A percentile compares a stretch with the other conserved stretches of the same genome.
Conservation (phyloP, 2,888 invertebrate species). For the Drosophila ustulata region DNA sequence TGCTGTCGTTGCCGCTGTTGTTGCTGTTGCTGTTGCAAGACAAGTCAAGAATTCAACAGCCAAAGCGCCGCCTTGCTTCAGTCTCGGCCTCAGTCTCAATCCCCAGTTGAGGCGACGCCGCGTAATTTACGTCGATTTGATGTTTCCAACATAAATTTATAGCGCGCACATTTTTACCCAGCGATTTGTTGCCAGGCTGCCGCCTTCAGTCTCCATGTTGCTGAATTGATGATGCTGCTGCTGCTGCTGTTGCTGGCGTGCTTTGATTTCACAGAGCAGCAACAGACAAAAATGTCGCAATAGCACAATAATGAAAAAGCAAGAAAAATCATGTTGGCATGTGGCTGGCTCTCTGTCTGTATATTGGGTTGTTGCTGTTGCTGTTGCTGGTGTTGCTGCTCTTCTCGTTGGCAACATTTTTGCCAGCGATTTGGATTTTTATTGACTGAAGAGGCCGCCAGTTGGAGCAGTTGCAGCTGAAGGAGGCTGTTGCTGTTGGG, state of each 20-base stretch:
- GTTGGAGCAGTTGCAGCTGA: slow-evolving; percentile 12
- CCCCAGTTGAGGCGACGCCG: slow-evolving; percentile 51
- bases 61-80: slow-evolving; percentile 69
- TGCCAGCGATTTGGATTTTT: slow-evolving; percentile 62
- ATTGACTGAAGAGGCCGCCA: slow-evolving; percentile 78
- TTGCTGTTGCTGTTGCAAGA: slow-evolving; percentile 51
- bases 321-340: slow-evolving; percentile 76
- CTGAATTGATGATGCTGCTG: slow-evolving; percentile 54
- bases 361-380: slow-evolving; percentile 13
- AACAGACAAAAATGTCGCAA: slow-evolving; percentile 77
- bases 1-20: slow-evolving; percentile 42
- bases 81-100: not conserved
- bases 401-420: slow-evolving; percentile 64
- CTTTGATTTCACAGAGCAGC: slow-evolving; percentile 75
- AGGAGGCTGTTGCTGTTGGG: slow-evolving; percentile 7
- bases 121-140: slow-evolving; percentile 80
- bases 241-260: slow-evolving; percentile 42
- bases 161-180: slow-evolving; percentile 74
- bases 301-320: slow-evolving; percentile 76
- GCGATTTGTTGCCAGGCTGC: slow-evolving; percentile 68
- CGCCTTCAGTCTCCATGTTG: slow-evolving; percentile 61
- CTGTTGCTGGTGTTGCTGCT: slow-evolving; percentile 34
- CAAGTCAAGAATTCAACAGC: slow-evolving; percentile 77
- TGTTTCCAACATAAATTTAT: slow-evolving; percentile 80
- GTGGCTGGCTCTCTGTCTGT: slow-evolving; percentile 49